Evolutionary conservation across 2,113 vertebrate genomes (phyloP).

Genomic region (Sula dactylatra): DNA sequence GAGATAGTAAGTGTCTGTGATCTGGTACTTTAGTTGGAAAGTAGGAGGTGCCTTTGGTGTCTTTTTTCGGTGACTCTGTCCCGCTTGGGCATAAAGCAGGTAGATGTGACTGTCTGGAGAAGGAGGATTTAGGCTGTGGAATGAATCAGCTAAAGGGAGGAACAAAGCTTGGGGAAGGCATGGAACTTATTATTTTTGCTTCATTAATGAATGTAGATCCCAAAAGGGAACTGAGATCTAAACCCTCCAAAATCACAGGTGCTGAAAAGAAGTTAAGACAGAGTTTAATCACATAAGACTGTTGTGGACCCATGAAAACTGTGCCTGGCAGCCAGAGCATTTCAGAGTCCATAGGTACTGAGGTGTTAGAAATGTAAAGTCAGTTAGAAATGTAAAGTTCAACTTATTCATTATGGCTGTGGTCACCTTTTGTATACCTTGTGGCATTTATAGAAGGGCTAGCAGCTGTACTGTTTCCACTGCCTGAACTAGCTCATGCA

Average conservation of each 20-base stretch:
- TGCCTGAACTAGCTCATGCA: background rate
- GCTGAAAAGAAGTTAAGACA: background rate
- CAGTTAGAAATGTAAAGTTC: background rate
- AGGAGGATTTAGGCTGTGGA: background rate
- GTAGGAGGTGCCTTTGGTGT: background rate
- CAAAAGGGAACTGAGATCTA: background rate
- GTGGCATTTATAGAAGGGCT: background rate
- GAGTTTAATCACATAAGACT: background rate
- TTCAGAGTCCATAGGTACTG: background rate
- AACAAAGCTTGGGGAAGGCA: background rate
- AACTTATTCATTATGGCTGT: background rate
- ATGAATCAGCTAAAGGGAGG: background rate
- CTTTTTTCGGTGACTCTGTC: background rate
- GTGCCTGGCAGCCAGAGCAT: background rate
- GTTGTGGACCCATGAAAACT: background rate
- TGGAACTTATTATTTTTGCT: background rate
- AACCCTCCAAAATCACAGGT: background rate
- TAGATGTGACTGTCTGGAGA: background rate
- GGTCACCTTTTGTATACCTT: background rate
- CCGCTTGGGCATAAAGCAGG: background rate
- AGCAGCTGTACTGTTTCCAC: fast-evolving
- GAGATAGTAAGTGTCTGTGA: background rate
- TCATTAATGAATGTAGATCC: background rate
- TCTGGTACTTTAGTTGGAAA: background rate
- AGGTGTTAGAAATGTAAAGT: background rate